phyloP scores from a whole-genome alignment of 1,140 invertebrate species.

The Listronotus bonariensis region DNA sequence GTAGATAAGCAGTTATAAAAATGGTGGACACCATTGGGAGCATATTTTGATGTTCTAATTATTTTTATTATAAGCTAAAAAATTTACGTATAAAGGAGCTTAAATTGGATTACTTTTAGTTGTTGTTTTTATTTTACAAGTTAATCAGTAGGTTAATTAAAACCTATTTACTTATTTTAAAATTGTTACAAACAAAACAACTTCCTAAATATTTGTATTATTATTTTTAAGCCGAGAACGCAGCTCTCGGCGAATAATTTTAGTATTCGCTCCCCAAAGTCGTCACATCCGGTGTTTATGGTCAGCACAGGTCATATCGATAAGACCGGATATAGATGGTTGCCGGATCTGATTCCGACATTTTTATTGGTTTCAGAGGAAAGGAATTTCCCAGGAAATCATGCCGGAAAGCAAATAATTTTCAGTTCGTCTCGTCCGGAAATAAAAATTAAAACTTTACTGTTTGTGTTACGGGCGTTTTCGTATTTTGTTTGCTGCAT shows the following conservation, averaged over 20 bases:
- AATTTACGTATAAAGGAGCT: no score
- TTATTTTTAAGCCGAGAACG: constrained; percentile 8
- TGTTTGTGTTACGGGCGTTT: constrained; percentile 5
- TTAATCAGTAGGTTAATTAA: no score
- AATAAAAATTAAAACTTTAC: constrained; percentile 39
- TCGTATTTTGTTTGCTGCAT: no score
- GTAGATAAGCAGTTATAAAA: no score
- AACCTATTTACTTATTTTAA: no score
- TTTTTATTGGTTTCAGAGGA: constrained; percentile 43
- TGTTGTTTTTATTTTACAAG: no score
- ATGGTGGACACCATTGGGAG: no score
- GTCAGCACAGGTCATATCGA: constrained; percentile 48
- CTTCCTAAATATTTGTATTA: no score
- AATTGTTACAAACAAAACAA: no score
- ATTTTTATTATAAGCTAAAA: no score
- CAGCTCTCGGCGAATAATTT: constrained; percentile 39
- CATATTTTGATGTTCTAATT: no score
- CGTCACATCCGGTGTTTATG: constrained; percentile 51
- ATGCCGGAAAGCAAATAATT: constrained; percentile 37
- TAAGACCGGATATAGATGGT: constrained; percentile 49
- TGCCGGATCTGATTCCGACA: constrained; percentile 47
- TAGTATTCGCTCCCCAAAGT: constrained; percentile 46
- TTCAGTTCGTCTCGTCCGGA: constrained; percentile 27
- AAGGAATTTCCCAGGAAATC: constrained; percentile 38
- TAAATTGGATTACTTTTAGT: no score